A percentile compares a stretch with the other conserved stretches of the same genome.
Conservation (phyloP, 23 tunicate species). For the Ciona savignyi region DNA sequence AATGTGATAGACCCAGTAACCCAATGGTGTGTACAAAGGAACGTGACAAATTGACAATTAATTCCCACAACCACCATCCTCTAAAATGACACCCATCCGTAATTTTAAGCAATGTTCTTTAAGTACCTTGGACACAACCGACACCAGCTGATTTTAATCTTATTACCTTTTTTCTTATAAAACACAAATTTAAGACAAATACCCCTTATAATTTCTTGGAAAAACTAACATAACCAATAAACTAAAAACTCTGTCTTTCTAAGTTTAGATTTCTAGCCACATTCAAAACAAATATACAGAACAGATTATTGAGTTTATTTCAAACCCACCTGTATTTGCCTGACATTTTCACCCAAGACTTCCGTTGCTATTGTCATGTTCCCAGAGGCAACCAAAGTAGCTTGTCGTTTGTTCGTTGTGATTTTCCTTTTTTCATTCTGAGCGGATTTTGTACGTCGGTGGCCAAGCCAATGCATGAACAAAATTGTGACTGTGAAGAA, state of each 20-base stretch:
- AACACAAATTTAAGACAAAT: background rate
- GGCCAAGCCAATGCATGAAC: constrained; percentile 29
- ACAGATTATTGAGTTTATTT: too few species aligned
- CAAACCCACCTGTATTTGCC: constrained; percentile 39
- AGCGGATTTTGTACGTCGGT: background rate
- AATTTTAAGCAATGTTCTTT: too few species aligned
- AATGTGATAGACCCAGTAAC: too few species aligned
- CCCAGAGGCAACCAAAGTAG: background rate
- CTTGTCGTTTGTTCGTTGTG: background rate
- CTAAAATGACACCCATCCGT: too few species aligned
- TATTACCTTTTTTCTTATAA: too few species aligned
- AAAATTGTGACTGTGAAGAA: constrained; percentile 6
- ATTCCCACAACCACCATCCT: too few species aligned
- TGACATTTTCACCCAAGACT: constrained; percentile 28
- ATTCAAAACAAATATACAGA: too few species aligned
- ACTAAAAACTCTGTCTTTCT: background rate
- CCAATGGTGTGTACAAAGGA: too few species aligned
- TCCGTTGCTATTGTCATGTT: constrained; percentile 18
- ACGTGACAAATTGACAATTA: too few species aligned
- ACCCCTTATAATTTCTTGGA: background rate
- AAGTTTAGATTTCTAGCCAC: too few species aligned
- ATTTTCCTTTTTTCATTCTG: background rate
- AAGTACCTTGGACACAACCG: too few species aligned
- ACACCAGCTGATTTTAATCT: too few species aligned
- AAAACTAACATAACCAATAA: background rate